Base-by-base conservation (phyloP, 53 echinoderm and acorn worm species). In the Echinometra lucunter region DNA sequence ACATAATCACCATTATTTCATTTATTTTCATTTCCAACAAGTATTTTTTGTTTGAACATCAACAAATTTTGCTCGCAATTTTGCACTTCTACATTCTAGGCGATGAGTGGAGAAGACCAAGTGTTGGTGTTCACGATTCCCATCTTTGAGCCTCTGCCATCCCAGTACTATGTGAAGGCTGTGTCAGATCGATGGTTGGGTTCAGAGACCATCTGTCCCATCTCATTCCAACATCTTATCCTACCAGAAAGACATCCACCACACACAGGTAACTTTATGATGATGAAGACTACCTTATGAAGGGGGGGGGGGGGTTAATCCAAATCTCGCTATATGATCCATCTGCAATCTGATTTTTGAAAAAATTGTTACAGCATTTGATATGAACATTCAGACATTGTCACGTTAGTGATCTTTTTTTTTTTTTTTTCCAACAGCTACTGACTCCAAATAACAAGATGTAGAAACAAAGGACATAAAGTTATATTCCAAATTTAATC, bases 201-300 rank as follows among this genome's bases (percentile, higher is more conserved):
- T 11, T 95, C 96, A 15, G 97, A 97, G 85, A 97, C 97, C 21
- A 94, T 98, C 34, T 96, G 93, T 58, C 97, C 98, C n/a, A 94
- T 98, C 66, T 97, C 97, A 19, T 98, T 98, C 96, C 97, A 98
- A 67, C 99, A 99, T 95, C 98, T 99, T 57, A 98, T 98, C 83
- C 97, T 98, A 19, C 98, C 98, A 8, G 98, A 98, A 95, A 97
- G 90, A 89, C 98, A 98, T 89, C 98, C 98, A 0, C 98, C 98
- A 38, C 97, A 98, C 60, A 98, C 98, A 94, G 96, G 98, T 92
- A 72, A 57, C 45, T 44, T 91, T 12, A 53, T n/a, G 28, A 53
- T 4, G 75, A 75, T 45, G 35, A 35, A 34, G 13, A 13, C 13
- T 10, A 34, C 32, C 32, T 32, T 32, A 4, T 0, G 70, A 34